These are phyloP conservation scores for Drosophila seguyi DNA, from an alignment of 1,140 invertebrate genomes.

Conservation along the genomic window DNA sequence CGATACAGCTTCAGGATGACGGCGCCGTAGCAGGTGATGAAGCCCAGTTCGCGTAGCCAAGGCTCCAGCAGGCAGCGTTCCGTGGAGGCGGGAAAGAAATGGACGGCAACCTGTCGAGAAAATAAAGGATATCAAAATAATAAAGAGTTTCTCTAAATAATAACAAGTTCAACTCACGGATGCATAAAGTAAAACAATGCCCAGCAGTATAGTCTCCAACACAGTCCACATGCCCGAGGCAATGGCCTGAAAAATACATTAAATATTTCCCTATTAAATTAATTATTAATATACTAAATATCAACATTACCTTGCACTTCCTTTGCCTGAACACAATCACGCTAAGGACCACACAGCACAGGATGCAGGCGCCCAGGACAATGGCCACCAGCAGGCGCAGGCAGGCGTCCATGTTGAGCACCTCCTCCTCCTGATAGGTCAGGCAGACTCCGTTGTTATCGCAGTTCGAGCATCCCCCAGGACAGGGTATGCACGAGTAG, in stretches of 20 bases:
- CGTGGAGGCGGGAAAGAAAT: constrained; percentile 91
- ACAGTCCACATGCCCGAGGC: constrained; percentile 95
- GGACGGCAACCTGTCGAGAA: constrained; percentile 90
- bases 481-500: constrained; percentile 88
- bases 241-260: constrained; percentile 87
- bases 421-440: constrained; percentile 84
- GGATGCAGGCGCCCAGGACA: constrained; percentile 90
- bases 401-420: constrained; percentile 86
- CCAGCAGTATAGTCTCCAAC: constrained; percentile 93
- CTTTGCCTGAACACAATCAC: constrained; percentile 90
- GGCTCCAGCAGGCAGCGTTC: constrained; percentile 92
- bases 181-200: constrained; percentile 93
- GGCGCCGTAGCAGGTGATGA: constrained; percentile 95
- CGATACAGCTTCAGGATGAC: constrained; percentile 96
- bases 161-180: constrained; percentile 88
- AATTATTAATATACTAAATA: neutral
- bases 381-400: constrained; percentile 89
- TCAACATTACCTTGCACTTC: constrained; percentile 90
- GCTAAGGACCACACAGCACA: constrained; percentile 89
- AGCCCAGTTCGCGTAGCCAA: constrained; percentile 95
- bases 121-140: neutral
- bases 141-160: neutral
- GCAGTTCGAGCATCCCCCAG: constrained; percentile 86
- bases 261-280: neutral
- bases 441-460: constrained; percentile 86